Percentiles rank a stretch among this genome's conserved stretches.
Conservation (phyloP, 2,888 invertebrate species). For the Orchesella flavescens region DNA sequence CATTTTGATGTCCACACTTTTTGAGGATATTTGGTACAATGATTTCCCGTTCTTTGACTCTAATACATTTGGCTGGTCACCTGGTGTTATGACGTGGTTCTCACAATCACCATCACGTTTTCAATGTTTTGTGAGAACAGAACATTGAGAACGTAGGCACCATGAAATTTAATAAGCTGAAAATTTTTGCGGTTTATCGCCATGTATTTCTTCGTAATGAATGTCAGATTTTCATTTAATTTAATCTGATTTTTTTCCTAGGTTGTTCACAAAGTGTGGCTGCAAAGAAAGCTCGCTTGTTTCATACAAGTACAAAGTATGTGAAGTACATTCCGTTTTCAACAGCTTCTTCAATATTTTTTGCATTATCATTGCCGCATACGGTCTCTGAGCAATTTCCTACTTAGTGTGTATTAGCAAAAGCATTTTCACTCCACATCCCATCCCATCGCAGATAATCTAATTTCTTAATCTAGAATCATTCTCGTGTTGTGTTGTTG, state of each 20-base stretch:
- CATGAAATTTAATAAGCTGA: neutral
- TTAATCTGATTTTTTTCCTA: neutral
- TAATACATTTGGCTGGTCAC: neutral
- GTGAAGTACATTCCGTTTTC: no score
- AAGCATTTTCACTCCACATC: no score
- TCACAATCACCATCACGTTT: neutral
- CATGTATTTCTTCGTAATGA: slow-evolving; percentile 9
- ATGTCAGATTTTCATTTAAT: slow-evolving; percentile 9
- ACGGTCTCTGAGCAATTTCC: no score
- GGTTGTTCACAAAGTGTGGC: neutral
- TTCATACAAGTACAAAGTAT: no score
- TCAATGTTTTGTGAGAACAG: neutral
- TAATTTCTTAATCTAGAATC: no score
- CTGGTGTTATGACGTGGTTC: neutral
- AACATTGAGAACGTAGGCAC: neutral
- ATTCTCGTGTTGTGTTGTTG: no score
- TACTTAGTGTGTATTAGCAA: no score
- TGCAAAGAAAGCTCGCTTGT: no score
- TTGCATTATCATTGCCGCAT: no score
- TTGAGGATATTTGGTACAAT: slow-evolving; percentile 25
- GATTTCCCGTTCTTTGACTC: slow-evolving; percentile 5
- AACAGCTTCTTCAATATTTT: no score
- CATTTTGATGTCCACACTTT: slow-evolving; percentile 16
- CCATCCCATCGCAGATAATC: no score
- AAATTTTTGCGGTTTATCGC: slow-evolving; percentile 4